Percentiles rank a stretch among this genome's conserved stretches.
Evolutionary conservation across 2,113 vertebrate genomes (phyloP).

Genomic region (Eurystomus gularis): DNA sequence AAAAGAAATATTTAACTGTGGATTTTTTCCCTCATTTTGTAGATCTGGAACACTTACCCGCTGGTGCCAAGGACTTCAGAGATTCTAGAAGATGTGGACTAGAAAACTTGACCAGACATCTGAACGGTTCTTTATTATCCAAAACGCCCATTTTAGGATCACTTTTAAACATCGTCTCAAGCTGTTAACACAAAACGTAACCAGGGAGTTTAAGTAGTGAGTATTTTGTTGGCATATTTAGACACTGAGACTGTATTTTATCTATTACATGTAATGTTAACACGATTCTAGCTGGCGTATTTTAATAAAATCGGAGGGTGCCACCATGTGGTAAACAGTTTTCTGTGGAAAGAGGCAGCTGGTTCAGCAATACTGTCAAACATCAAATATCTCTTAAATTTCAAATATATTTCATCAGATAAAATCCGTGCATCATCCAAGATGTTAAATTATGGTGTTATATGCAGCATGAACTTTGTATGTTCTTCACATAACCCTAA

Average conservation of each 20-base stretch:
- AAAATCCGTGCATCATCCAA: not conserved
- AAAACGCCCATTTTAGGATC: conserved; percentile 69
- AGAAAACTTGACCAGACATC: conserved; percentile 87
- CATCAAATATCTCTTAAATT: not conserved
- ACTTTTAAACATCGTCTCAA: conserved; percentile 87
- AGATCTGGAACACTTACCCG: conserved; percentile 73
- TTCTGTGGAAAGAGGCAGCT: not conserved
- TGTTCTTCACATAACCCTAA: not conserved
- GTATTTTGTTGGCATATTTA: not conserved
- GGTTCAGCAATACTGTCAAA: not conserved
- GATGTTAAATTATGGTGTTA: not conserved
- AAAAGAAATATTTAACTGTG: not conserved
- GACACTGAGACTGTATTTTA: not conserved
- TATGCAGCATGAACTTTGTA: not conserved
- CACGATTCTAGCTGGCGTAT: not conserved
- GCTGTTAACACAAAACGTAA: conserved; percentile 72
- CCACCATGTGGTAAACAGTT: conserved; percentile 30
- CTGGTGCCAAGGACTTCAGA: conserved; percentile 81
- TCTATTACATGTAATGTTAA: not conserved
- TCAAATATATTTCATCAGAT: not conserved
- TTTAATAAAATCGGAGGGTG: conserved; percentile 21
- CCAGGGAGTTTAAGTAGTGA: not conserved
- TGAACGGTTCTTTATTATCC: conserved; percentile 79
- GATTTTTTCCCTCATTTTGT: not conserved
- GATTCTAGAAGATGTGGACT: conserved; percentile 90